These are phyloP conservation scores for Macroramphosus scolopax DNA, from an alignment of 2,797 vertebrate genomes.

Conservation along the genomic window DNA sequence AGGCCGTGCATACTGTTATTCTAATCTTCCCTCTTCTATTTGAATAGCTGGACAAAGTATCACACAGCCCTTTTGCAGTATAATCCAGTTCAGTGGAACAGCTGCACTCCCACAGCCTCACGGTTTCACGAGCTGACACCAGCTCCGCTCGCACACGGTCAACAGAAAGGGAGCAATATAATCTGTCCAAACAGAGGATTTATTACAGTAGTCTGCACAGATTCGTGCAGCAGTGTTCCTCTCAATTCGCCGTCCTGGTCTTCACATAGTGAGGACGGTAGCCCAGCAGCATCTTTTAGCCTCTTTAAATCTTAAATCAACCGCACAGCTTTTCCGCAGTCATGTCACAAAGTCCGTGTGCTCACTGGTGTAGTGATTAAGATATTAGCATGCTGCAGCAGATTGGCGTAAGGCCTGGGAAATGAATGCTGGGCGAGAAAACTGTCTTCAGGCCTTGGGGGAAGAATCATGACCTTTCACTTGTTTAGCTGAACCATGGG, in stretches of 20 bases:
- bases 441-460: constrained; percentile 33
- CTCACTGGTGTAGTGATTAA: constrained; percentile 14
- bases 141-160: background rate
- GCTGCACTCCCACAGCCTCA: background rate
- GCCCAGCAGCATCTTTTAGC: constrained; percentile 1
- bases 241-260: no score
- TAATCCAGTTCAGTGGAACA: background rate
- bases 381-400: constrained; percentile 47
- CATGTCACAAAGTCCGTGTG: constrained; percentile 36
- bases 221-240: no score
- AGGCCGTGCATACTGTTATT: no score
- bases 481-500: constrained; percentile 43
- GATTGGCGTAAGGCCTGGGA: constrained; percentile 15
- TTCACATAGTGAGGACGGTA: no score
- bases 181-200: background rate
- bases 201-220: background rate
- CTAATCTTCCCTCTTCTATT: background rate
- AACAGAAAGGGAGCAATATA: background rate
- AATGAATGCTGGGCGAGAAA: constrained; percentile 46
- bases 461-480: constrained; percentile 48
- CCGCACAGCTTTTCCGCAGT: constrained; percentile 30
- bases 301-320: constrained; percentile 4
- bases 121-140: background rate
- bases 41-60: background rate
- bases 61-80: constrained; percentile 2